These are phyloP conservation scores for Eupithecia insigniata DNA, from an alignment of 2,888 invertebrate species.

Conservation along the genomic window DNA sequence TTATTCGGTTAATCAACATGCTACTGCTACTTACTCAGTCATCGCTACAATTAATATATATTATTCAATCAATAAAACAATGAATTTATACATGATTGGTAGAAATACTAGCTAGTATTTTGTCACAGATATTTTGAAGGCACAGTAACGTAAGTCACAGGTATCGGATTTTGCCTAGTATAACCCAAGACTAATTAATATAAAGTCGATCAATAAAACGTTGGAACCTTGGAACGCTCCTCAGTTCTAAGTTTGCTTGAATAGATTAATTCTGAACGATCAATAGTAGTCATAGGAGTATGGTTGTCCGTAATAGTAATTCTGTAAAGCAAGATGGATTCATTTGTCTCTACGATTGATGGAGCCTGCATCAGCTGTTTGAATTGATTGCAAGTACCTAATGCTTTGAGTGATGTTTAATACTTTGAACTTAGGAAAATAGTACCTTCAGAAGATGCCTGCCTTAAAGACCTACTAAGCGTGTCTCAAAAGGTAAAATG, in stretches of 20 bases:
- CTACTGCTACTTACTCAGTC: no score
- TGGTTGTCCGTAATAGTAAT: no score
- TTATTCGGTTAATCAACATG: no score
- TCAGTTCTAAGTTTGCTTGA: neutral
- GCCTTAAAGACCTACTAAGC: neutral
- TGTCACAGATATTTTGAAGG: no score
- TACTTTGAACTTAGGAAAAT: neutral
- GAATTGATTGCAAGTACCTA: slow-evolving; percentile 1
- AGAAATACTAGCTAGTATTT: no score
- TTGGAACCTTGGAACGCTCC: neutral
- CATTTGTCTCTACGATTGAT: neutral
- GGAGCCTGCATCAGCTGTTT: slow-evolving; percentile 5
- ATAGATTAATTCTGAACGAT: neutral
- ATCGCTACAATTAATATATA: no score
- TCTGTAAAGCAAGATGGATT: neutral
- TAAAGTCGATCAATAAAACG: neutral
- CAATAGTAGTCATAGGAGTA: neutral
- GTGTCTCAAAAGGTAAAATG: neutral
- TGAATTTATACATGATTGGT: no score
- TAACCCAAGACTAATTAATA: no score
- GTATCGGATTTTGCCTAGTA: no score
- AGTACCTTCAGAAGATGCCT: neutral
- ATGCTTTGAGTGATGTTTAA: neutral
- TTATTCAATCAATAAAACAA: no score
- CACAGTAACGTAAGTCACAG: no score